phyloP scores from a whole-genome alignment of 2,113 vertebrate genomes.

The Calyptommatus sinebrachiatus region DNA sequence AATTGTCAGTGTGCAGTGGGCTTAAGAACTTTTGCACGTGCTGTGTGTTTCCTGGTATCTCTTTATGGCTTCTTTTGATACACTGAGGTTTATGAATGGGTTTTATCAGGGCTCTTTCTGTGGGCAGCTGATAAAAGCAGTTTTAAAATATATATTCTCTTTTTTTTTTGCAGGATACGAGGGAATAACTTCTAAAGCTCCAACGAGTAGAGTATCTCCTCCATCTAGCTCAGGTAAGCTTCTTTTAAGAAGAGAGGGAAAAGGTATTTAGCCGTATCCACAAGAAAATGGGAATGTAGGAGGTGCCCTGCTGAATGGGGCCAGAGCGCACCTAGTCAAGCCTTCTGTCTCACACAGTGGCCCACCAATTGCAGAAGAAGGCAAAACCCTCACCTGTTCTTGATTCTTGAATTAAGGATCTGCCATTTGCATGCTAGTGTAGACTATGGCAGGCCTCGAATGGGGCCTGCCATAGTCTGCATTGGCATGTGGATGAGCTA shows the following conservation, averaged over 20 bases:
- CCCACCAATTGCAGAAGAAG: too few relatives aligned
- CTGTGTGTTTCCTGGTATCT: neutral
- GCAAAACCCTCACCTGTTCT: too few relatives aligned
- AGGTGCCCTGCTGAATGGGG: too few relatives aligned
- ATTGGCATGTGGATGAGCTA: too few relatives aligned
- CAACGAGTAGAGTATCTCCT: accelerated
- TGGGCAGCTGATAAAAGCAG: too few relatives aligned
- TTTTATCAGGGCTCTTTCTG: too few relatives aligned
- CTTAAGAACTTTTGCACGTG: constrained; percentile 21
- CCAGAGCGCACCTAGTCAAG: too few relatives aligned
- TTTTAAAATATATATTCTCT: neutral
- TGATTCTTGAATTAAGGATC: too few relatives aligned
- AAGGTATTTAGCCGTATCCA: neutral
- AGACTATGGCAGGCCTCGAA: too few relatives aligned
- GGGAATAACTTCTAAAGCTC: accelerated
- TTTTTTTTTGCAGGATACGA: constrained; percentile 1
- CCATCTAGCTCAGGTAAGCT: neutral
- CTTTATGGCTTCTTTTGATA: constrained; percentile 6
- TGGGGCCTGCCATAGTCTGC: too few relatives aligned
- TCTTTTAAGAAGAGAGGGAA: accelerated
- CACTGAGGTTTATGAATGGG: constrained; percentile 12
- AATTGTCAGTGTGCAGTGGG: neutral
- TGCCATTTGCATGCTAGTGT: too few relatives aligned
- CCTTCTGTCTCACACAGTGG: too few relatives aligned
- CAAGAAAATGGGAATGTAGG: neutral